Base-by-base conservation (phyloP, 2,888 invertebrate genomes). In the Uloborus plumipes region DNA sequence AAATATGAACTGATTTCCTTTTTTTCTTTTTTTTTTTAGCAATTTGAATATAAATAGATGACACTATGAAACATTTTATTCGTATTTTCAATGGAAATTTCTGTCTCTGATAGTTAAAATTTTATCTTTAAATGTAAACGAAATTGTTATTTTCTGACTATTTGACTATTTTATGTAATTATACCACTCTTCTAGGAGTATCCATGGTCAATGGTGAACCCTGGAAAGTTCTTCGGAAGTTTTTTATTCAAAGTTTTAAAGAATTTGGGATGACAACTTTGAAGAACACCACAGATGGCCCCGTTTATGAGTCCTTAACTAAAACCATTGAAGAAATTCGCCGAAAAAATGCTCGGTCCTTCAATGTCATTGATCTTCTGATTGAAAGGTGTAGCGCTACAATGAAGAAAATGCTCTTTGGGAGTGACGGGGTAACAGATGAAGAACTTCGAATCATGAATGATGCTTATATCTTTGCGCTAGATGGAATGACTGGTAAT, bases 291-390 rank as follows among this genome's bases (percentile, higher is more conserved):
- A 47, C 62, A 22, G 39, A 51, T 9, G 76, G 69, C 2, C 53
- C 69, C 9, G 7, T 76, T 11, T 69, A 76, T 47, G 76, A 76
- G 2, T 53, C 76, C n/a, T 22, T 76, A 2, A 39, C 61, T 15
- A 7, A 16, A 9, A 69, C 69, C 11, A 47, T 69, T 2, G 66
- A 69, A 16, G 59, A 69, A 7, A 11, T 76, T 4, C 15, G 51
- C 3, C 11, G 9, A 0, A 16, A 13, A n/a, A 39, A 76, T 4
- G 69, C 53, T 4, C 13, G 53, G 6, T 69, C 76, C 0, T 16
- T 62, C 18, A 62, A 62, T 31, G n/a, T 69, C 16, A 26, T 76
- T 4, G 31, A 53, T 7, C 22, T 76, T 7, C 15, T 76, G 62
- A 26, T n/a, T 0, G 15, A 62, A 22, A 69, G 59, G 16, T 76